phyloP scores from a whole-genome alignment of 2,888 invertebrate genomes.

The Nymphalis polychloros region DNA sequence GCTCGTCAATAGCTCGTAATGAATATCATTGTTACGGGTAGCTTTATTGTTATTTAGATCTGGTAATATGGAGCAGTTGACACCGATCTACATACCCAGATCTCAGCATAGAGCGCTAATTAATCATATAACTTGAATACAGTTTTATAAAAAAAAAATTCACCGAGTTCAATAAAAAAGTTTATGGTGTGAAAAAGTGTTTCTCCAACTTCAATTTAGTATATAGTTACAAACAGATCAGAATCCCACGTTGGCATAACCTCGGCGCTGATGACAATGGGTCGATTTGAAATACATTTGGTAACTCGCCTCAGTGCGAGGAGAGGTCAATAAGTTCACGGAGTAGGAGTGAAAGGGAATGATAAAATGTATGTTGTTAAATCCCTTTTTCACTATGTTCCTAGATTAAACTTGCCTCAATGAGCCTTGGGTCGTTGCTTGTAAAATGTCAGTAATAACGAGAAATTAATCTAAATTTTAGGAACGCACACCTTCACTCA shows the following conservation, averaged over 20 bases:
- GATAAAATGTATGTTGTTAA: neutral
- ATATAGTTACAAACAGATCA: slow-evolving; percentile 14
- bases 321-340: slow-evolving; percentile 8
- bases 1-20: slow-evolving; percentile 50
- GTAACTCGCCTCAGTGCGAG: slow-evolving; percentile 35
- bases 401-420: neutral
- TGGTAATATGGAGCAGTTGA: slow-evolving; percentile 54
- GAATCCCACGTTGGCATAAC: slow-evolving; percentile 34
- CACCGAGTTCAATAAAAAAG: too few relatives aligned
- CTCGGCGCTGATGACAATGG: slow-evolving; percentile 35
- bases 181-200: neutral
- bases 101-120: slow-evolving; percentile 49
- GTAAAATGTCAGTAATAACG: too few relatives aligned
- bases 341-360: slow-evolving; percentile 5
- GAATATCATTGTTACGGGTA: slow-evolving; percentile 50
- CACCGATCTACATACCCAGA: slow-evolving; percentile 69
- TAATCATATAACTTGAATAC: too few relatives aligned
- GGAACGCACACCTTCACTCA: too few relatives aligned
- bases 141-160: neutral
- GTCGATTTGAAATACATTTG: slow-evolving; percentile 27
- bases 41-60: slow-evolving; percentile 56
- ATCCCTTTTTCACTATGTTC: neutral
- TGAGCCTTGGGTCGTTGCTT: too few relatives aligned
- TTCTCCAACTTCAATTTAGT: neutral
- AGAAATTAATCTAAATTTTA: too few relatives aligned